Percentiles rank a stretch among this genome's conserved stretches.
Evolutionary conservation across 92 coral and sea anemone genomes (phyloP).

Genomic region (Heliopora coerulea): DNA sequence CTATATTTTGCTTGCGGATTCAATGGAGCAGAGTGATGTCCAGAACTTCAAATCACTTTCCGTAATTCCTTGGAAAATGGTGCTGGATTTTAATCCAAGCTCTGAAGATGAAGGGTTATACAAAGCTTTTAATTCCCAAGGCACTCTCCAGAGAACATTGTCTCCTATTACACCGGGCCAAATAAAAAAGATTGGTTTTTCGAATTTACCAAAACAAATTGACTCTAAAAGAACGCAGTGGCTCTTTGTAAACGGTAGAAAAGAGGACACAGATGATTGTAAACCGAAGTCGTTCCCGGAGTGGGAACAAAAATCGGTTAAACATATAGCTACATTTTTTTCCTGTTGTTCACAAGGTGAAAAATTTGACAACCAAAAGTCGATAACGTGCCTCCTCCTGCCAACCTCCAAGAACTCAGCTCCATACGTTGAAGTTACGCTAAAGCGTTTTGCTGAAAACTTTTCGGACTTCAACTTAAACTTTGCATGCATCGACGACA

Average conservation of each 20-base stretch:
- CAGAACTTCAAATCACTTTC: conserved; percentile 59
- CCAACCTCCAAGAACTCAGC: conserved; percentile 53
- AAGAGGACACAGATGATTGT: conserved; percentile 60
- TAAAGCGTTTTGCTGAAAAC: conserved; percentile 66
- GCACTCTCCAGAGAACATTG: conserved; percentile 59
- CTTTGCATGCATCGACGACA: conserved; percentile 49
- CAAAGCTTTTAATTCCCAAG: conserved; percentile 49
- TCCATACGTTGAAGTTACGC: conserved; percentile 62
- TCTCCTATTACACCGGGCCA: conserved; percentile 79
- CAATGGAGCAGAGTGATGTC: conserved; percentile 50
- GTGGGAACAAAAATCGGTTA: conserved; percentile 69
- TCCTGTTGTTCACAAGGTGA: conserved; percentile 80
- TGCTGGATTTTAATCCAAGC: conserved; percentile 73
- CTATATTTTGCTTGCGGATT: conserved; percentile 72
- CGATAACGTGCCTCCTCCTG: conserved; percentile 69
- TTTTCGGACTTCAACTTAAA: conserved; percentile 60
- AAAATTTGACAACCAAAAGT: conserved; percentile 75
- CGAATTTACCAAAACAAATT: conserved; percentile 60
- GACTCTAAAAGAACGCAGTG: conserved; percentile 72
- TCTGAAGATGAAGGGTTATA: conserved; percentile 82
- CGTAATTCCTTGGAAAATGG: conserved; percentile 86
- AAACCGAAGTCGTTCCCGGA: conserved; percentile 50
- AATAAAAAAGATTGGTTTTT: conserved; percentile 41
- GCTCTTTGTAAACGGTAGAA: conserved; percentile 83
- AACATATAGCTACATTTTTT: conserved; percentile 63